Evolutionary conservation across 37 sponge, comb jelly and placozoan species (phyloP).

Genomic region (Halisarca cf. caerulea): DNA sequence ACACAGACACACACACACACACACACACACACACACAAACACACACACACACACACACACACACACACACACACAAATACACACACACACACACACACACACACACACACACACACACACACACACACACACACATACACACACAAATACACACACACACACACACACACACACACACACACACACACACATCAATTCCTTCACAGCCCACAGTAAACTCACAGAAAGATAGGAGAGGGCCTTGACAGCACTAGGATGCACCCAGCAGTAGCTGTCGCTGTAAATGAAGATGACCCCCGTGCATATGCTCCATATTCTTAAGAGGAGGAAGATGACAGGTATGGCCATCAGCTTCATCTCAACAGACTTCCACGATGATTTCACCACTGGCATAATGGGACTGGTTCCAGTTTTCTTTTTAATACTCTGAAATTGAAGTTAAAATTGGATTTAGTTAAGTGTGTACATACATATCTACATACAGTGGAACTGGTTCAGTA

Average conservation of each 20-base stretch:
- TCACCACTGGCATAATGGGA: not conserved
- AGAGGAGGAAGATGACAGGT: slow-evolving; percentile 63
- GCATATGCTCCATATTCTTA: slow-evolving; percentile 51
- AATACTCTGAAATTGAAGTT: not conserved
- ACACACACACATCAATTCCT: not conserved
- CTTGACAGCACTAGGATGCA: not conserved
- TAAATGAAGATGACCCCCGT: slow-evolving; percentile 29
- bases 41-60: no score
- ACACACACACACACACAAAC: no score
- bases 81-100: slow-evolving; percentile 15
- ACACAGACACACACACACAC: no score
- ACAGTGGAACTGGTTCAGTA: slow-evolving; percentile 14
- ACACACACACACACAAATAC: no score
- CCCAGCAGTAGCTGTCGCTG: not conserved
- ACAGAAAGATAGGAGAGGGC: slow-evolving; percentile 13
- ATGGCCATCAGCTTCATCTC: slow-evolving; percentile 65
- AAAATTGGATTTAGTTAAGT: no score
- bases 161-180: not conserved
- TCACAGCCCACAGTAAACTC: slow-evolving; percentile 10
- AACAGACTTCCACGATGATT: slow-evolving; percentile 19
- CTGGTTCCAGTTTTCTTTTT: not conserved
- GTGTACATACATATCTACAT: no score
- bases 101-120: not conserved
- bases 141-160: no score
- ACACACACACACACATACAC: not conserved